phyloP scores from a whole-genome alignment of 2,113 vertebrate species.

The Onychostruthus taczanowskii region DNA sequence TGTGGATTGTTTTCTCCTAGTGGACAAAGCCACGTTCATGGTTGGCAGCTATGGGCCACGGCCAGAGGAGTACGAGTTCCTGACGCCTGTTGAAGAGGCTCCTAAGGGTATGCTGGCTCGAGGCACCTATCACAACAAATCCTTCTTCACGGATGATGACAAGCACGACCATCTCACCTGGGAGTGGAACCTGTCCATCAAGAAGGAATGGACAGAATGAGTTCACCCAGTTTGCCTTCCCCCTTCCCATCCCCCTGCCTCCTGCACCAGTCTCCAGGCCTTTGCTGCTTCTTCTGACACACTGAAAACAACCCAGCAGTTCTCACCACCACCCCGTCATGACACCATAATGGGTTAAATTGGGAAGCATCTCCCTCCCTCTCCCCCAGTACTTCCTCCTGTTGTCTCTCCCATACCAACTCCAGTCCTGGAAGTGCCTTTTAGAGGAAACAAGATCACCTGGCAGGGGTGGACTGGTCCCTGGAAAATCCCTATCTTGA shows the following conservation, averaged over 20 bases:
- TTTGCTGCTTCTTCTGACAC: constrained; percentile 53
- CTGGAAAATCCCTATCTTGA: constrained; percentile 38
- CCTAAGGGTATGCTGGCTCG: constrained; percentile 80
- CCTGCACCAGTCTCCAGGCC: constrained; percentile 50
- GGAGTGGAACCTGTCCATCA: constrained; percentile 85
- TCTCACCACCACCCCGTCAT: neutral
- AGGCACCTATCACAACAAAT: constrained; percentile 82
- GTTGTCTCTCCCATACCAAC: neutral
- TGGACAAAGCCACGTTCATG: constrained; percentile 82
- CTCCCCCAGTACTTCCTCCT: neutral
- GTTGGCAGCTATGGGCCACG: constrained; percentile 84
- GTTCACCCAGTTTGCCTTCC: neutral
- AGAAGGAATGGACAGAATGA: constrained; percentile 84
- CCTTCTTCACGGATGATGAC: constrained; percentile 83
- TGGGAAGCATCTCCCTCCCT: neutral
- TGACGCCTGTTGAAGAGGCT: constrained; percentile 78
- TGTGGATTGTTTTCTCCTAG: constrained; percentile 60
- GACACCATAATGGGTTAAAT: neutral
- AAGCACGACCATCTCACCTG: constrained; percentile 82
- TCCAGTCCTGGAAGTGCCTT: constrained; percentile 68
- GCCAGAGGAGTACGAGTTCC: constrained; percentile 79
- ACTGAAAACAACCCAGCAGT: neutral
- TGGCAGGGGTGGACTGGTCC: constrained; percentile 39
- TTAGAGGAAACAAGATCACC: constrained; percentile 52
- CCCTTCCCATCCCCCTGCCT: neutral